phyloP scores from a whole-genome alignment of 35 echinoderm and acorn worm genomes.

The Heliocidaris erythrogramma region DNA sequence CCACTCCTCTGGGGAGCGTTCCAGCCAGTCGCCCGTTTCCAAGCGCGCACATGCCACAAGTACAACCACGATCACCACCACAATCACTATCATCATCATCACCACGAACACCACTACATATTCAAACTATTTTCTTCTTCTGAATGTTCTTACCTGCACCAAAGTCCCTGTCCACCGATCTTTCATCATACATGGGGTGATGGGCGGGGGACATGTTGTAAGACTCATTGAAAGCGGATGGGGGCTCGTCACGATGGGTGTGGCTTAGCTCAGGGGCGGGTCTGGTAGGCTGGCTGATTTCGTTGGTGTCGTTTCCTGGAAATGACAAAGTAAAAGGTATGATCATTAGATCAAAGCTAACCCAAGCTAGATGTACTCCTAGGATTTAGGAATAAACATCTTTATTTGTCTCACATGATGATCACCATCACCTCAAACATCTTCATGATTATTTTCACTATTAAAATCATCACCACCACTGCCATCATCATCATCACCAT shows the following conservation, averaged over 20 bases:
- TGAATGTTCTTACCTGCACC: background rate
- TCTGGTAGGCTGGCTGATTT: conserved; percentile 17
- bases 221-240: background rate
- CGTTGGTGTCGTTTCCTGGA: background rate
- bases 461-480: background rate
- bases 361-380: background rate
- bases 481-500: background rate
- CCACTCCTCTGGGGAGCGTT: too few relatives aligned
- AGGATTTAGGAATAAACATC: background rate
- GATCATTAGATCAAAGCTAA: background rate
- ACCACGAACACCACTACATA: too few relatives aligned
- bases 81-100: too few relatives aligned
- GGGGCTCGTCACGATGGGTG: background rate
- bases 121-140: background rate
- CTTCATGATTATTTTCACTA: too few relatives aligned
- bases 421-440: background rate
- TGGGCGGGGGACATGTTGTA: background rate
- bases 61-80: too few relatives aligned
- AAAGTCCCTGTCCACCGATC: conserved; percentile 22
- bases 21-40: too few relatives aligned
- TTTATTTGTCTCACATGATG: background rate
- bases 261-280: conserved; percentile 26
- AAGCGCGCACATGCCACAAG: too few relatives aligned
- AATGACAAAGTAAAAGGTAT: too few relatives aligned
- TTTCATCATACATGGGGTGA: conserved; percentile 1